Conservation (phyloP, 2,888 invertebrate species). For the Xestia c-nigrum region DNA sequence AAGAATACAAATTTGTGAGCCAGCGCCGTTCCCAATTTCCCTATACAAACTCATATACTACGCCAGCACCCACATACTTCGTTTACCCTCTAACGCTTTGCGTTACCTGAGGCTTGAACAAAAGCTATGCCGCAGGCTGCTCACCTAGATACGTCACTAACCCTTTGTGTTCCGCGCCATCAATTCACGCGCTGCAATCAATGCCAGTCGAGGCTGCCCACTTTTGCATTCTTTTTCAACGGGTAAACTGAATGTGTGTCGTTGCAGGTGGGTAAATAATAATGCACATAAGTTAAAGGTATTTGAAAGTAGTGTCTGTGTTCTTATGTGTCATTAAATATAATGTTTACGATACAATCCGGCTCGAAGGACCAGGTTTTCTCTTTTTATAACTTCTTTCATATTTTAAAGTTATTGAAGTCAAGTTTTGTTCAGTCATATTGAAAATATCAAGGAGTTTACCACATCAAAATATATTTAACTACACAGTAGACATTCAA, state of each 20-base stretch:
- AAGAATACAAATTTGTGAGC: not conserved
- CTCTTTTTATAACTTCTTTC: not conserved
- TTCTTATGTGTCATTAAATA: not conserved
- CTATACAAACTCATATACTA: not conserved
- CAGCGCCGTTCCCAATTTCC: not conserved
- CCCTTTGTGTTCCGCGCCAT: conserved; percentile 76
- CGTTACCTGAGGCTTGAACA: conserved; percentile 62
- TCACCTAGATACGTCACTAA: conserved; percentile 73
- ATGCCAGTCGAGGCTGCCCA: conserved; percentile 50
- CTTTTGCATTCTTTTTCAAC: conserved; percentile 37
- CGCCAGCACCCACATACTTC: conserved; percentile 13
- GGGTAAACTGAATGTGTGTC: conserved; percentile 14
- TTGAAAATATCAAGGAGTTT: conserved; percentile 29
- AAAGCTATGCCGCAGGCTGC: conserved; percentile 67
- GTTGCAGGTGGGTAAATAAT: not conserved
- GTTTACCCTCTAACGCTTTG: conserved; percentile 27
- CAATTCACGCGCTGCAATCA: conserved; percentile 70
- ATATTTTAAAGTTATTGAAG: not conserved
- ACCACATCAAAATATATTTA: conserved; percentile 31
- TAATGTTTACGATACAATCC: conserved; percentile 1
- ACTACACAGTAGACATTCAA: conserved; percentile 35
- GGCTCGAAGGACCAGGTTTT: conserved; percentile 2
- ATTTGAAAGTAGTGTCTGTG: not conserved
- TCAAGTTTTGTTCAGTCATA: conserved; percentile 15
- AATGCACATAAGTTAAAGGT: not conserved